These are phyloP conservation scores for Heliconius sara DNA, from an alignment of 2,888 invertebrate species.

Conservation along the genomic window DNA sequence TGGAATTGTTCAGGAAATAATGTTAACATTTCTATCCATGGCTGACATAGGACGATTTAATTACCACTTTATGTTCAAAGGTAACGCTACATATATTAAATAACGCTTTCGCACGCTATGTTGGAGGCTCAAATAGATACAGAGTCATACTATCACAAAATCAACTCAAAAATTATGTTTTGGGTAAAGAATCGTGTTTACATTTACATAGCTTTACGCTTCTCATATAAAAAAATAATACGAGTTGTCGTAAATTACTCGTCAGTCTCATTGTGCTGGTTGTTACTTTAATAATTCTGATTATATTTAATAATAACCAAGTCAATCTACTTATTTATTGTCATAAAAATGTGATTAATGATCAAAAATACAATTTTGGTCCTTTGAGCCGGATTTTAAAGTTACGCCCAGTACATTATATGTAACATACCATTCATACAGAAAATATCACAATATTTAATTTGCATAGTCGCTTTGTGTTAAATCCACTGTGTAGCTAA, in stretches of 20 bases:
- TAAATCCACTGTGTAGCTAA: not conserved
- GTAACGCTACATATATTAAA: constrained; percentile 80
- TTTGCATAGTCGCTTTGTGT: constrained; percentile 24
- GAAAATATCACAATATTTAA: not conserved
- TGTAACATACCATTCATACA: not conserved
- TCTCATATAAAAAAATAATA: constrained; percentile 16
- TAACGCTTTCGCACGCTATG: constrained; percentile 60
- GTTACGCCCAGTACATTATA: constrained; percentile 10
- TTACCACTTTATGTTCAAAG: constrained; percentile 90
- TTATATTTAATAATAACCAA: not conserved
- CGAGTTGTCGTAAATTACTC: not conserved
- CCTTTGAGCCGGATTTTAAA: not conserved
- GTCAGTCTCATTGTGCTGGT: constrained; percentile 10
- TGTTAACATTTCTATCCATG: constrained; percentile 73
- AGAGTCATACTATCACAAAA: constrained; percentile 15
- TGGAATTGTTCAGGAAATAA: constrained; percentile 36
- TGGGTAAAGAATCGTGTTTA: constrained; percentile 26
- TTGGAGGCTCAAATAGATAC: constrained; percentile 36
- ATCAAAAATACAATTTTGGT: not conserved
- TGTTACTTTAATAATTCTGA: not conserved
- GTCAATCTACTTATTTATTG: no score
- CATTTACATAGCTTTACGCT: constrained; percentile 34
- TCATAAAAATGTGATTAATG: not conserved
- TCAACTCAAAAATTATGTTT: constrained; percentile 7
- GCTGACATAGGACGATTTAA: constrained; percentile 88